Evolutionary conservation across 2,113 vertebrate genomes (phyloP).

Genomic region (Spilogale gracilis): DNA sequence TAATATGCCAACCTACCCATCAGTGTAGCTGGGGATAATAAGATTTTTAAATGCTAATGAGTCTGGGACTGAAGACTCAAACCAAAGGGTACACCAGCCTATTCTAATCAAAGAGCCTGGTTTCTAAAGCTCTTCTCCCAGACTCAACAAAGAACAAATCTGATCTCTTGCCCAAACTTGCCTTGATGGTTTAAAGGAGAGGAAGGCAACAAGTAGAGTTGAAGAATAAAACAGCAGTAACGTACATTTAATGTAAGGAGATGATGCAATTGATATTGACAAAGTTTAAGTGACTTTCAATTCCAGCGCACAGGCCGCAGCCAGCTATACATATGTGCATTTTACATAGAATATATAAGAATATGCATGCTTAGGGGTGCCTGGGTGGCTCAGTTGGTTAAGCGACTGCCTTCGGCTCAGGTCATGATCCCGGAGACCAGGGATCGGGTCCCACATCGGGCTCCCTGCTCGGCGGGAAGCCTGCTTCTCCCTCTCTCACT

Average conservation of each 20-base stretch:
- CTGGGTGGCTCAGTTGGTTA: no score
- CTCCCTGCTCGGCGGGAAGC: no score
- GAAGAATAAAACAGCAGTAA: background rate
- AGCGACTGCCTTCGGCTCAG: no score
- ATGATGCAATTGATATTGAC: background rate
- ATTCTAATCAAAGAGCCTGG: background rate
- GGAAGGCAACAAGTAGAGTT: background rate
- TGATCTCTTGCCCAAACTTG: background rate
- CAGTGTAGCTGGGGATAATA: background rate
- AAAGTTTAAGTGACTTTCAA: background rate
- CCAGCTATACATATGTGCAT: background rate
- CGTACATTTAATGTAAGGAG: background rate
- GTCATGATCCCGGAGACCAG: no score
- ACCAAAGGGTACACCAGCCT: background rate
- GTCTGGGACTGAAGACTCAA: background rate
- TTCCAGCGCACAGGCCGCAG: background rate
- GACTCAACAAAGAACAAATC: background rate
- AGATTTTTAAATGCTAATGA: background rate
- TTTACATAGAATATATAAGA: background rate
- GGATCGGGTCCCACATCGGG: no score
- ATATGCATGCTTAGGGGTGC: background rate
- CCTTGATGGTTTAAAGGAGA: background rate
- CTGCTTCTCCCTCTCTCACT: no score
- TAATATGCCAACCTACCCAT: background rate
- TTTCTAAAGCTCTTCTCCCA: conserved; percentile 44